phyloP scores from a whole-genome alignment of 2,797 vertebrate species.

The Thamnophis elegans region DNA sequence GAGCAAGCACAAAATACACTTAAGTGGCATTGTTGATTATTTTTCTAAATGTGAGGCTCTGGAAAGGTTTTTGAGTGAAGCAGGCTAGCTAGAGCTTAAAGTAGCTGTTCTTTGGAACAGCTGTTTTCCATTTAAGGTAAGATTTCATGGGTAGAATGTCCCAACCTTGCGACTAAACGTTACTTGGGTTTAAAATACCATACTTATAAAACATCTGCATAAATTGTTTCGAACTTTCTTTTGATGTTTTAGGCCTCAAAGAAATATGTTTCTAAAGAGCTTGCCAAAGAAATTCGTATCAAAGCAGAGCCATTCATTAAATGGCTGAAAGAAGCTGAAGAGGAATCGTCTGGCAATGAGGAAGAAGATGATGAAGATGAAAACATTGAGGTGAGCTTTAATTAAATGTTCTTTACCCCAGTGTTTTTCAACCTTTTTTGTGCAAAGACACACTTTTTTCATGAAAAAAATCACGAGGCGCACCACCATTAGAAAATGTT shows the following conservation, averaged over 20 bases:
- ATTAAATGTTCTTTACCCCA: neutral
- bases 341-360: constrained; percentile 93
- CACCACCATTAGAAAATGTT: too few species aligned
- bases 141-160: neutral
- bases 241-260: constrained; percentile 84
- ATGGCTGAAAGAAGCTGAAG: constrained; percentile 98
- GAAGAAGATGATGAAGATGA: constrained; percentile 87
- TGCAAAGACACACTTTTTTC: too few species aligned
- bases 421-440: too few species aligned
- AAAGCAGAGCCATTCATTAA: constrained; percentile 97
- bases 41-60: neutral
- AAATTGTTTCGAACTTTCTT: neutral
- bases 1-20: neutral
- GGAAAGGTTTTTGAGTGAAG: neutral
- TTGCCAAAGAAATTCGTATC: constrained; percentile 97
- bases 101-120: neutral
- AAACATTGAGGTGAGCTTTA: constrained; percentile 76
- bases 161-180: neutral
- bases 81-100: neutral
- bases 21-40: neutral
- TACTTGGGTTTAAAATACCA: neutral
- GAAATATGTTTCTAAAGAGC: constrained; percentile 97
- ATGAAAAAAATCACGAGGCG: too few species aligned
- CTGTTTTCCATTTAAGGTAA: neutral
- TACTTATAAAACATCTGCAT: neutral